Percentiles rank a stretch among this genome's conserved stretches.
Conservation (phyloP, 35 echinoderm and acorn worm genomes). For the Holothuria glaberrima region DNA sequence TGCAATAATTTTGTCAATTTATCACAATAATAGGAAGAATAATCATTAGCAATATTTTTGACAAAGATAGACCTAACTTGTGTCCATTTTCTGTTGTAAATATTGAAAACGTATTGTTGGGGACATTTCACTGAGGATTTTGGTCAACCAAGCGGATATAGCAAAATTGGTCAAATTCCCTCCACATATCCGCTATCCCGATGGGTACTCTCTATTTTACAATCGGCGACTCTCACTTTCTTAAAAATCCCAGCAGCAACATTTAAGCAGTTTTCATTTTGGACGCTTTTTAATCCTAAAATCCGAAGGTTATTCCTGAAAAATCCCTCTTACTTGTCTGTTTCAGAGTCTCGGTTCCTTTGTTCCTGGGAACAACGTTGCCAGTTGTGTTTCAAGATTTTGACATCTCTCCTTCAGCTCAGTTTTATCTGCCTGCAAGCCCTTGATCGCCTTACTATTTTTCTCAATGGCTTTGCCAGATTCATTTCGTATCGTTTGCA, state of each 20-base stretch:
- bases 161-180: too few species aligned
- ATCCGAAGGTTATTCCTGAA: conserved; percentile 11
- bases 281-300: background rate
- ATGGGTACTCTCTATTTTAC: background rate
- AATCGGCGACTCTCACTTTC: background rate
- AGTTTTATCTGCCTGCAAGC: background rate
- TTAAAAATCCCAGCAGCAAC: conserved; percentile 7
- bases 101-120: too few species aligned
- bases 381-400: background rate
- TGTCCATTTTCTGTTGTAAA: too few species aligned
- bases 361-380: background rate
- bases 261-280: conserved; percentile 1
- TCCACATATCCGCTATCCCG: background rate
- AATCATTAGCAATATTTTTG: too few species aligned
- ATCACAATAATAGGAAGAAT: too few species aligned
- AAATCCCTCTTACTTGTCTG: background rate
- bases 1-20: too few species aligned
- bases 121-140: too few species aligned
- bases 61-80: too few species aligned
- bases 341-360: background rate
- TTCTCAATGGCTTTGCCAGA: background rate
- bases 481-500: background rate
- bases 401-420: background rate
- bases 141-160: too few species aligned
- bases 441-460: conserved; percentile 6